Percentiles rank a stretch among this genome's conserved stretches.
phyloP scores from a whole-genome alignment of 2,888 invertebrate genomes.

The Trachelus iudaicus region DNA sequence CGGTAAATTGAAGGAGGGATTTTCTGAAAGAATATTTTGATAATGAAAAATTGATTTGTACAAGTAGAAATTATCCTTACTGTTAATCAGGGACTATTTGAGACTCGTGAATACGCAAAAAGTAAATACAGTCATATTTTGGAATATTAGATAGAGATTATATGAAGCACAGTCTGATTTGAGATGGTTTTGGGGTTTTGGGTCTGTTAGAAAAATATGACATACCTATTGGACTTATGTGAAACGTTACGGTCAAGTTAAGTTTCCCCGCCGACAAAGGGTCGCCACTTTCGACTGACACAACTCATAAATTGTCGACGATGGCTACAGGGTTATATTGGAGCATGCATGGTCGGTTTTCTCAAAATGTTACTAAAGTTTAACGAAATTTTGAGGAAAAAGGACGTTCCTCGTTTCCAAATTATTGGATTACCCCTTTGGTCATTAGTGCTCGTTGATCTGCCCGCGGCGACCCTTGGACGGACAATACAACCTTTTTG shows the following conservation, averaged over 20 bases:
- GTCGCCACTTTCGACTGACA: slow-evolving; percentile 16
- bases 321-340: neutral
- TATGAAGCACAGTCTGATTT: slow-evolving; percentile 18
- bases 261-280: slow-evolving; percentile 19
- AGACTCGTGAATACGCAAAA: neutral
- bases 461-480: neutral
- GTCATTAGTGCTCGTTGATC: slow-evolving; percentile 1
- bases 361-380: neutral
- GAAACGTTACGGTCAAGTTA: slow-evolving; percentile 16
- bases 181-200: neutral
- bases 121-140: neutral
- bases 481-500: neutral
- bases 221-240: slow-evolving; percentile 14
- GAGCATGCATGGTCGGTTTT: slow-evolving; percentile 1
- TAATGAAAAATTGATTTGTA: neutral
- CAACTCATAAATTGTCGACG: slow-evolving; percentile 18
- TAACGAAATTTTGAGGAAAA: neutral
- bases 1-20: neutral
- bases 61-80: neutral
- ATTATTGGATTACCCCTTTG: slow-evolving; percentile 2
- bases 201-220: slow-evolving; percentile 16
- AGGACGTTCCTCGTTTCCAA: neutral
- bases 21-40: neutral
- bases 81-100: neutral
- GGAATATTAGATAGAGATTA: slow-evolving; percentile 18